Percentiles rank a stretch among this genome's conserved stretches.
phyloP scores from a whole-genome alignment of 53 echinoderm and acorn worm species.

The Echinometra lucunter region DNA sequence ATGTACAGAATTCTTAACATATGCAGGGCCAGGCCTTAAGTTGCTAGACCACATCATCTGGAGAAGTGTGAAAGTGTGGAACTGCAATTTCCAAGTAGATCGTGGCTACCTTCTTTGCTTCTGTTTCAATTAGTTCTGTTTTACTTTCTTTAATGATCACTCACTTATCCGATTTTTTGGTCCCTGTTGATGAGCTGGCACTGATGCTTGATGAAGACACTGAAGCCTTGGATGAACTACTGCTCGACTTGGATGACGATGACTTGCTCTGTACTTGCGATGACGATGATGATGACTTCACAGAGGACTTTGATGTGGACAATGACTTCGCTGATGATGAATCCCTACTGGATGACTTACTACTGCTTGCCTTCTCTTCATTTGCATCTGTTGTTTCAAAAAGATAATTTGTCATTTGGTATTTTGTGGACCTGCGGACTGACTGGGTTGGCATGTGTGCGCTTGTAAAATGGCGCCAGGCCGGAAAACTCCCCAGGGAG shows the following conservation, averaged over 20 bases:
- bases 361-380: neutral
- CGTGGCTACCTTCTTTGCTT: too few relatives aligned
- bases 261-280: constrained; percentile 38
- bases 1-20: too few relatives aligned
- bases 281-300: constrained; percentile 18
- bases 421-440: too few relatives aligned
- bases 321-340: constrained; percentile 52
- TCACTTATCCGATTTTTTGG: constrained; percentile 69
- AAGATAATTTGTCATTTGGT: too few relatives aligned
- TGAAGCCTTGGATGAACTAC: constrained; percentile 51
- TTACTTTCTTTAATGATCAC: neutral
- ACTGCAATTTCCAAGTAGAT: too few relatives aligned
- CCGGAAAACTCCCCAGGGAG: too few relatives aligned
- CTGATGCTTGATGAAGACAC: neutral
- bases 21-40: too few relatives aligned
- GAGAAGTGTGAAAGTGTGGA: too few relatives aligned
- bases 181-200: constrained; percentile 20
- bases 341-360: constrained; percentile 46
- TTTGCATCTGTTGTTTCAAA: constrained; percentile 1
- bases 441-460: too few relatives aligned
- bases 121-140: too few relatives aligned
- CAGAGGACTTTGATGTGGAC: constrained; percentile 49
- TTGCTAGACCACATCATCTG: too few relatives aligned
- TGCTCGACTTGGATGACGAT: constrained; percentile 55
- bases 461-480: too few relatives aligned